Conservation (phyloP, 2,113 vertebrate species). For the Macquaria australasica region DNA sequence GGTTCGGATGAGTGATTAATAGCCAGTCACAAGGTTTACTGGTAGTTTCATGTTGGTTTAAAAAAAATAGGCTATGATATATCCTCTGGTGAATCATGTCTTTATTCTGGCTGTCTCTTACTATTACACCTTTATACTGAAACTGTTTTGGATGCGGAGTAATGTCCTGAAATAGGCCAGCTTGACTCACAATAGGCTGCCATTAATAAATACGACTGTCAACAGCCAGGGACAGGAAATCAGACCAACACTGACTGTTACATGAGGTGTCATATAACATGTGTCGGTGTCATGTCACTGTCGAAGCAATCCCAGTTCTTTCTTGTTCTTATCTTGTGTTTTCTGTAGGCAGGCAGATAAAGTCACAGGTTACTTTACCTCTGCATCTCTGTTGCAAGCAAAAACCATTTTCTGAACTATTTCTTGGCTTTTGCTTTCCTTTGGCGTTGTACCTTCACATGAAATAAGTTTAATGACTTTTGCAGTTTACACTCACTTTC, state of each 20-base stretch:
- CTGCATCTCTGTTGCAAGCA: neutral
- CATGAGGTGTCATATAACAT: conserved; percentile 77
- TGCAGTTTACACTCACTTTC: conserved; percentile 40
- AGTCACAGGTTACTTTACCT: neutral
- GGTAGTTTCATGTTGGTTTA: conserved; percentile 34
- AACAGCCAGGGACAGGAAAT: conserved; percentile 72
- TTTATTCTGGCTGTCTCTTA: conserved; percentile 57
- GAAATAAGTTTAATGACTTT: conserved; percentile 11
- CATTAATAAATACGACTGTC: conserved; percentile 79
- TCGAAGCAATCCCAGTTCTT: conserved; percentile 30
- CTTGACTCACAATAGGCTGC: conserved; percentile 66
- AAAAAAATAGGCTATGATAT: conserved; percentile 34
- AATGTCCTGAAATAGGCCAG: conserved; percentile 68
- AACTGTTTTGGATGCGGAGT: conserved; percentile 52
- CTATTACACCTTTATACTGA: conserved; percentile 42
- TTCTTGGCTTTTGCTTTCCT: neutral
- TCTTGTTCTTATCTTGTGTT: conserved; percentile 11
- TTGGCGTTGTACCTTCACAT: conserved; percentile 5
- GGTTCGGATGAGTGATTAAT: conserved; percentile 21
- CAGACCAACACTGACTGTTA: conserved; percentile 73
- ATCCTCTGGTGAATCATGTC: conserved; percentile 61
- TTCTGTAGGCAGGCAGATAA: conserved; percentile 27
- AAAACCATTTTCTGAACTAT: neutral
- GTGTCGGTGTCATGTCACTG: conserved; percentile 57
- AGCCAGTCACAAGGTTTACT: conserved; percentile 37